Percentiles rank a stretch among this genome's conserved stretches.
Conservation (phyloP, 2,888 invertebrate genomes). For the Sipunculus nudus region DNA sequence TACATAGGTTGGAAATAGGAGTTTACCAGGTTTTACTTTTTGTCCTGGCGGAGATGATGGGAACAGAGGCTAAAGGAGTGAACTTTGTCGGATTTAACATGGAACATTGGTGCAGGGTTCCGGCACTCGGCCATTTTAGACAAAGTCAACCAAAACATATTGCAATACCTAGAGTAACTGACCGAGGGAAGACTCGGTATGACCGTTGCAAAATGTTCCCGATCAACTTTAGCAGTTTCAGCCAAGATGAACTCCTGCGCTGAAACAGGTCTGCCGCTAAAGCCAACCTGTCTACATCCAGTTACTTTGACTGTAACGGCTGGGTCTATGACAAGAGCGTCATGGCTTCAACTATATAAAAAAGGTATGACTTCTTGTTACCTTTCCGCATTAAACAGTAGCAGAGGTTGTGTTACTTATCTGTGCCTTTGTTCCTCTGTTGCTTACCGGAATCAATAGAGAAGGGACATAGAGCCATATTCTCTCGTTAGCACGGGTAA, state of each 20-base stretch:
- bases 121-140: background rate
- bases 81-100: conserved; percentile 10
- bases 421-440: no score
- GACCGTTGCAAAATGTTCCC: conserved; percentile 23
- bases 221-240: conserved; percentile 16
- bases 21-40: no score
- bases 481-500: no score
- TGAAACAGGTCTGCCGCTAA: conserved; percentile 19
- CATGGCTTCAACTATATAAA: conserved; percentile 20
- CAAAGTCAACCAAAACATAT: conserved; percentile 22
- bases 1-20: no score
- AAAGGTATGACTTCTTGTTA: conserved; percentile 11
- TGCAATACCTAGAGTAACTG: conserved; percentile 19
- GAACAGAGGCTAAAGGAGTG: conserved; percentile 13
- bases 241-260: conserved; percentile 9
- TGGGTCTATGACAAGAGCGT: conserved; percentile 25
- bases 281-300: background rate
- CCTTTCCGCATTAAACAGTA: no score
- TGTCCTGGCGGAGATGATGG: no score
- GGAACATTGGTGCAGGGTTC: conserved; percentile 14
- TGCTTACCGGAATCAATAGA: no score
- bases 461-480: no score
- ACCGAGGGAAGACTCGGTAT: no score
- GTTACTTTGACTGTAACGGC: conserved; percentile 3
- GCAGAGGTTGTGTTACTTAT: no score